Evolutionary conservation across 2,797 vertebrate species (phyloP).

Genomic region (Microctenopoma steveboyesi): DNA sequence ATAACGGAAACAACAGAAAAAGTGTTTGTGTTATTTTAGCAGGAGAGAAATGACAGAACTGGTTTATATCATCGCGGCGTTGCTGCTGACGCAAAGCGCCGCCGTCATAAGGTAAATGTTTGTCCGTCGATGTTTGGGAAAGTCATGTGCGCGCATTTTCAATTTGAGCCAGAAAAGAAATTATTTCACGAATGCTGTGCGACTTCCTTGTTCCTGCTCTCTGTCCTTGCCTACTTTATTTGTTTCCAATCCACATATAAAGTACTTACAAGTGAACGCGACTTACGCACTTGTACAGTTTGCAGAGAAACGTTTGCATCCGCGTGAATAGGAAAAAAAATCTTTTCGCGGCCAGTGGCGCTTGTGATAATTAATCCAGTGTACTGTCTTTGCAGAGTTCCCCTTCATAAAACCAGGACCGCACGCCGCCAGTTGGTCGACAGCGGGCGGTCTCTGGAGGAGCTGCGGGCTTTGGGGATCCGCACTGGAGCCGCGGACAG

Average conservation of each 20-base stretch:
- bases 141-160: not conserved
- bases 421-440: conserved; percentile 75
- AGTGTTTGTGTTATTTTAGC: not conserved
- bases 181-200: no score
- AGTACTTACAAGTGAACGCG: not conserved
- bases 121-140: not conserved
- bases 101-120: conserved; percentile 72
- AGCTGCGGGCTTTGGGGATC: conserved; percentile 63
- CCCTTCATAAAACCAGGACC: conserved; percentile 80
- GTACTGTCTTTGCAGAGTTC: conserved; percentile 73
- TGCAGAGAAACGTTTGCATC: not conserved
- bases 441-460: conserved; percentile 70
- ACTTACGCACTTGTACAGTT: not conserved
- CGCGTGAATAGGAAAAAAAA: no score
- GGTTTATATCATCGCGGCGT: conserved; percentile 24
- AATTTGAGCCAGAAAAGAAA: not conserved
- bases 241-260: conserved; percentile 9
- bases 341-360: not conserved
- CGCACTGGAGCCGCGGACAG: conserved; percentile 18
- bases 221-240: not conserved
- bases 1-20: not conserved
- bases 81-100: conserved; percentile 59
- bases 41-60: conserved; percentile 44
- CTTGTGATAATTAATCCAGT: not conserved
- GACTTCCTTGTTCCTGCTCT: not conserved